Evolutionary conservation across 1,140 invertebrate species (phyloP).

Genomic region (Helicoverpa zea): DNA sequence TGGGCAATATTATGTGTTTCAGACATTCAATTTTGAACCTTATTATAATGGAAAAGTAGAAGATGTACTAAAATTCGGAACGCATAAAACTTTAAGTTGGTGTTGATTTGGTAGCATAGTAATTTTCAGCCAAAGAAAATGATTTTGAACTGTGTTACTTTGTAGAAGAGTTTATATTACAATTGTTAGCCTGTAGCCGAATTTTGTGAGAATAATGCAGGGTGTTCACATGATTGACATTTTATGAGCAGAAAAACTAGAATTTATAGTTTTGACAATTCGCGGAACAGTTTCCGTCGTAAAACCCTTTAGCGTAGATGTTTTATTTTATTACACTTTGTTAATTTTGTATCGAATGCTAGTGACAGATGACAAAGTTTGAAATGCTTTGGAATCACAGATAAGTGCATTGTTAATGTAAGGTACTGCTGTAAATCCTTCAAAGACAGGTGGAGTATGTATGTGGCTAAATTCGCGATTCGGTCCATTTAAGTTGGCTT

Average conservation of each 20-base stretch:
- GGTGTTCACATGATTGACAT: slow-evolving; percentile 74
- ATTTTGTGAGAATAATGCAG: slow-evolving; percentile 43
- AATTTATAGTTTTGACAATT: slow-evolving; percentile 78
- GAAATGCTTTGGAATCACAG: slow-evolving; percentile 6
- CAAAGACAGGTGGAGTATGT: neutral
- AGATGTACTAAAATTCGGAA: neutral
- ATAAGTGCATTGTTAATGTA: neutral
- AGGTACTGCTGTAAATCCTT: slow-evolving; percentile 33
- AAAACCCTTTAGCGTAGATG: slow-evolving; percentile 59
- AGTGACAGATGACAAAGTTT: slow-evolving; percentile 55
- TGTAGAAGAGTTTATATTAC: slow-evolving; percentile 33
- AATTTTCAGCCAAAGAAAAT: neutral
- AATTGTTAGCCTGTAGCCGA: slow-evolving; percentile 22
- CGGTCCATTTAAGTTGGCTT: neutral
- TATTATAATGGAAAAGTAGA: neutral
- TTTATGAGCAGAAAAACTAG: slow-evolving; percentile 70
- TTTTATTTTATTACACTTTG: slow-evolving; percentile 60
- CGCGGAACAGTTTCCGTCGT: slow-evolving; percentile 71
- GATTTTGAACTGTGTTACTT: slow-evolving; percentile 49
- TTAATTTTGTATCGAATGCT: slow-evolving; percentile 55
- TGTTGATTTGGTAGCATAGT: neutral
- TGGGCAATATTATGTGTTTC: neutral
- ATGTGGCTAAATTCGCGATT: neutral
- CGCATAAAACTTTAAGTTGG: slow-evolving; percentile 4
- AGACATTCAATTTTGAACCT: slow-evolving; percentile 7